A percentile compares a stretch with the other conserved stretches of the same genome.
These are phyloP conservation scores for Phocides pigmalion DNA, from an alignment of 1,140 invertebrate species.

Conservation along the genomic window DNA sequence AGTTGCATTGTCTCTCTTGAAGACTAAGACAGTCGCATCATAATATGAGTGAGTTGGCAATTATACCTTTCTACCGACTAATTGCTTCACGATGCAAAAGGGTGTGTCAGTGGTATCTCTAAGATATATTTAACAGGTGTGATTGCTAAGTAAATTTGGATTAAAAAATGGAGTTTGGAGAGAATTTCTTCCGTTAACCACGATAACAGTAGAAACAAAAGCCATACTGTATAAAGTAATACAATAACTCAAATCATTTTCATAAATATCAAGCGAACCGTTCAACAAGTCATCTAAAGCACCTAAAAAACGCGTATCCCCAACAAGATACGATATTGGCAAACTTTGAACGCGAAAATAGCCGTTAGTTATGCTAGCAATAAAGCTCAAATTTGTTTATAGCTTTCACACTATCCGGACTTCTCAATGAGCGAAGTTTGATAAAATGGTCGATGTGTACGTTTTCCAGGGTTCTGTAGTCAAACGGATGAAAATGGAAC, in stretches of 20 bases:
- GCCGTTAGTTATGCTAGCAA: constrained; percentile 31
- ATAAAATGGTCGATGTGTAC: constrained; percentile 16
- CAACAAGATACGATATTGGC: constrained; percentile 27
- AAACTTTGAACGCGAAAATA: constrained; percentile 36
- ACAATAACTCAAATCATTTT: constrained; percentile 3
- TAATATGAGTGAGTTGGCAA: too few relatives aligned
- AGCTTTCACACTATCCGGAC: constrained; percentile 36
- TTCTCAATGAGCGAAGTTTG: constrained; percentile 42
- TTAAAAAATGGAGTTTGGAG: too few relatives aligned
- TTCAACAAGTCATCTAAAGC: constrained; percentile 24
- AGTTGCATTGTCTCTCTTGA: too few relatives aligned
- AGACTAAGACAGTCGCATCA: too few relatives aligned
- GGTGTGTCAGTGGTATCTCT: too few relatives aligned
- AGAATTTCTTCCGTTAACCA: too few relatives aligned
- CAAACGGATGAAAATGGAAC: background rate
- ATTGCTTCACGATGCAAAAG: too few relatives aligned
- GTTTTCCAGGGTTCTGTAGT: background rate
- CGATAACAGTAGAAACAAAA: too few relatives aligned
- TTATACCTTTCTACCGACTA: too few relatives aligned
- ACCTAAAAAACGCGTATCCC: constrained; percentile 28
- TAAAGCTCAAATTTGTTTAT: constrained; percentile 36
- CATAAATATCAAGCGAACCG: constrained; percentile 23
- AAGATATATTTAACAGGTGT: too few relatives aligned
- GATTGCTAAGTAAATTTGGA: too few relatives aligned
- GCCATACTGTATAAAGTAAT: too few relatives aligned